A percentile compares a stretch with the other conserved stretches of the same genome.
phyloP scores from a whole-genome alignment of 1,140 invertebrate species.

The Micrasema minimum region DNA sequence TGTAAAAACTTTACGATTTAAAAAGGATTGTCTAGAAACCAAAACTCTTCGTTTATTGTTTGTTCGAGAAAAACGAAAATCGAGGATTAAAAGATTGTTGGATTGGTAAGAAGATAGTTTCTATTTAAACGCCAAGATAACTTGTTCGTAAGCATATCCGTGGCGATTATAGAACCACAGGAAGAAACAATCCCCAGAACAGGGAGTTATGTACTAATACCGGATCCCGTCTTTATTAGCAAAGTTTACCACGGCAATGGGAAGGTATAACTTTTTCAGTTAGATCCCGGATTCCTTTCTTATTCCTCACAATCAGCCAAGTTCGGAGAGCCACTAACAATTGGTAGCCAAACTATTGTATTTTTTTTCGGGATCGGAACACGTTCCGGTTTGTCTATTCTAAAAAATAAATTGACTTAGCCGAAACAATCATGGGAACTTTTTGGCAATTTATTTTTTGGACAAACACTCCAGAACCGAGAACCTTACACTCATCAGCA shows the following conservation, averaged over 20 bases:
- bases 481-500: slow-evolving; percentile 11
- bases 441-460: slow-evolving; percentile 28
- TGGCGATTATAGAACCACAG: not conserved
- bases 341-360: slow-evolving; percentile 31
- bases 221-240: slow-evolving; percentile 39
- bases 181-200: slow-evolving; percentile 5
- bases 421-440: slow-evolving; percentile 31
- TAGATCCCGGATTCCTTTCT: slow-evolving; percentile 13
- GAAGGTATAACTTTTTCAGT: slow-evolving; percentile 36
- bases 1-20: no score
- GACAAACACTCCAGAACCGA: slow-evolving; percentile 1
- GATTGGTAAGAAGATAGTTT: no score
- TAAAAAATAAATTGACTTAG: slow-evolving; percentile 39
- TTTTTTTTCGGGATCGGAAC: slow-evolving; percentile 21
- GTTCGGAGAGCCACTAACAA: slow-evolving; percentile 31
- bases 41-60: no score
- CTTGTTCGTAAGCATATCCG: not conserved
- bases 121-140: no score
- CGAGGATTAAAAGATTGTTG: no score
- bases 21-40: no score
- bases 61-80: no score
- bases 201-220: slow-evolving; percentile 23
- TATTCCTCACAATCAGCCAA: slow-evolving; percentile 36
- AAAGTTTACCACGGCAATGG: slow-evolving; percentile 33
- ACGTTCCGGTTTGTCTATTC: slow-evolving; percentile 33